phyloP scores from a whole-genome alignment of 92 coral and sea anemone genomes.

The Palythoa grandiflora region DNA sequence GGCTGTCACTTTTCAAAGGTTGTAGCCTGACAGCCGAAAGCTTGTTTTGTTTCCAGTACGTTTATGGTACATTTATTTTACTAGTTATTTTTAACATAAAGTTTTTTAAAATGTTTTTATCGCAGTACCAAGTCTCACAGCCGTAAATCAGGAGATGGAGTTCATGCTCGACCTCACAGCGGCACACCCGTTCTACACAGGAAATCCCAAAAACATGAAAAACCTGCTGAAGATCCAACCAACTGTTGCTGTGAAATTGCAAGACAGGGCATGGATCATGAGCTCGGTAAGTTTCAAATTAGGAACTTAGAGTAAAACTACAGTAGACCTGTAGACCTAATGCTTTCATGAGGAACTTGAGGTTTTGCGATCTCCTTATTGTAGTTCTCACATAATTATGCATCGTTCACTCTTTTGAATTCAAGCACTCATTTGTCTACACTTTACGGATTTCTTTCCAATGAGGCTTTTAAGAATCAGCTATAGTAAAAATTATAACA shows the following conservation, averaged over 20 bases:
- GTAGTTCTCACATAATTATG: not conserved
- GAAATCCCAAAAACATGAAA: constrained; percentile 18
- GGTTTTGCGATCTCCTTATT: not conserved
- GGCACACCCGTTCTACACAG: not conserved
- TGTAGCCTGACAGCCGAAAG: no score
- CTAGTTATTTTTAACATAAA: no score
- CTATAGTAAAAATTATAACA: no score
- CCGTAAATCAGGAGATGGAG: not conserved
- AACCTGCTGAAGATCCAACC: not conserved
- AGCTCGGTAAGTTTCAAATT: constrained; percentile 9
- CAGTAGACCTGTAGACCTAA: not conserved
- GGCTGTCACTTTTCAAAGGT: no score
- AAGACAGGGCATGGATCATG: constrained; percentile 2
- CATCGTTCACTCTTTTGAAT: no score
- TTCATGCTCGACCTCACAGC: not conserved
- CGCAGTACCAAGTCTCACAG: not conserved
- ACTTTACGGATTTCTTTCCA: no score
- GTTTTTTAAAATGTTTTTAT: not conserved
- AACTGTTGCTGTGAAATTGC: constrained; percentile 25
- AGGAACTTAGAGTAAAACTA: no score
- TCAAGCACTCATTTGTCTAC: no score
- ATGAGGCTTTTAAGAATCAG: no score
- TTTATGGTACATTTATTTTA: no score
- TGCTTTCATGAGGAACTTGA: not conserved
- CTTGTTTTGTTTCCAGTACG: no score